Evolutionary conservation across 2,888 invertebrate species (phyloP).

Genomic region (Bhutanitis thaidina): DNA sequence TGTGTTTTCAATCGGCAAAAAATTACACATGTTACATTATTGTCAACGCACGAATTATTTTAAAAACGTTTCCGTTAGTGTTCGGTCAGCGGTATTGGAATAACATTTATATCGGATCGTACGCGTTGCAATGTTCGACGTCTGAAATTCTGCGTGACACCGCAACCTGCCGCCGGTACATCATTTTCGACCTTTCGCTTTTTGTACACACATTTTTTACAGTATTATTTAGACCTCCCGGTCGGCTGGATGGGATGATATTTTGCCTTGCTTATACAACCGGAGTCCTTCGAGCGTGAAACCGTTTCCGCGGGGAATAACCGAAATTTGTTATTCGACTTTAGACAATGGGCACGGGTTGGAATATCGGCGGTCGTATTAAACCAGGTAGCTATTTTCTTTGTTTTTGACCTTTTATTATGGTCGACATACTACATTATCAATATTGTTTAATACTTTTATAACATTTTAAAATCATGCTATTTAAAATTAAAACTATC

Average conservation of each 20-base stretch:
- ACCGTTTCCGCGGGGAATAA: constrained; percentile 27
- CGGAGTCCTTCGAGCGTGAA: constrained; percentile 30
- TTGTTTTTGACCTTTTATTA: not conserved
- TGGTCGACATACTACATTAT: not conserved
- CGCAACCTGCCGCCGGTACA: not conserved
- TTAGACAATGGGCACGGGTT: constrained; percentile 22
- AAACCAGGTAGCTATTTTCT: not conserved
- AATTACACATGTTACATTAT: too few species aligned
- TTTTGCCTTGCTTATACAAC: constrained; percentile 35
- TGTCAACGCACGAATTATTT: too few species aligned
- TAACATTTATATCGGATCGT: not conserved
- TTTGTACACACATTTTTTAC: constrained; percentile 27
- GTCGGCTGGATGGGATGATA: constrained; percentile 25
- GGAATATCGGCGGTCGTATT: constrained; percentile 8
- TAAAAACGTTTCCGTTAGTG: too few species aligned
- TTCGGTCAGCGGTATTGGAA: too few species aligned
- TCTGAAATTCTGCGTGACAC: not conserved
- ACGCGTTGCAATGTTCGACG: not conserved
- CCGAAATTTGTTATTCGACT: constrained; percentile 31
- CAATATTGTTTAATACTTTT: too few species aligned
- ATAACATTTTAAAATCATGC: too few species aligned
- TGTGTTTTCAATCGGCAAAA: too few species aligned
- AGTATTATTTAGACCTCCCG: constrained; percentile 29
- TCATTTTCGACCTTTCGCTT: constrained; percentile 16
- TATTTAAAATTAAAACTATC: too few species aligned